phyloP scores from a whole-genome alignment of 1,140 invertebrate genomes.

The Drosophila parvula region DNA sequence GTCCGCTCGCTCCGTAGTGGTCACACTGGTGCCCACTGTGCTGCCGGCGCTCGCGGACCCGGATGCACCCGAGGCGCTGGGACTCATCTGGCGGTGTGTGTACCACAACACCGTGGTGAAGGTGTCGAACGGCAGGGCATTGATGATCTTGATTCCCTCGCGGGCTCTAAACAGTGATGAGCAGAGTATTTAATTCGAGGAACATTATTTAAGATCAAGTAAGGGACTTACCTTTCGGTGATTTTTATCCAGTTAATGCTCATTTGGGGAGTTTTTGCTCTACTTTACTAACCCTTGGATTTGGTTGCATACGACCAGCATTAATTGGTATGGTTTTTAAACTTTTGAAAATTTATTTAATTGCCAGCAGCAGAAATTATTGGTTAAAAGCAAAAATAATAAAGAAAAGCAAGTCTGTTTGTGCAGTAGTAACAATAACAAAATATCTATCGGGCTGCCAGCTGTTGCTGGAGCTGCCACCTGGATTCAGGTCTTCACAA shows the following conservation, averaged over 20 bases:
- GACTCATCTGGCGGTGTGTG: slow-evolving; percentile 82
- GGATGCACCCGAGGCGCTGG: slow-evolving; percentile 23
- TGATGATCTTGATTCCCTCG: slow-evolving; percentile 84
- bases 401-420: slow-evolving; percentile 25
- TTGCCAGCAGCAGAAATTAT: neutral
- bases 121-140: slow-evolving; percentile 77
- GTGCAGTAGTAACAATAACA: slow-evolving; percentile 17
- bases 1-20: slow-evolving; percentile 60
- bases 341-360: neutral
- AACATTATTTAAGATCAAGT: neutral
- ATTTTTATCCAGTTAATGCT: slow-evolving; percentile 84
- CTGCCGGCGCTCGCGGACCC: slow-evolving; percentile 5
- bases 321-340: neutral
- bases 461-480: slow-evolving; percentile 16
- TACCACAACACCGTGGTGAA: slow-evolving; percentile 80
- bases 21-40: slow-evolving; percentile 67
- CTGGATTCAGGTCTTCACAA: neutral
- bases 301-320: no score
- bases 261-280: slow-evolving; percentile 30
- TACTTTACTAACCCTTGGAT: neutral
- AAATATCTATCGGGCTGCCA: slow-evolving; percentile 20
- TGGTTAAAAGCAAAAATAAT: neutral
- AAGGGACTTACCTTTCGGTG: slow-evolving; percentile 67
- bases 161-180: slow-evolving; percentile 60
- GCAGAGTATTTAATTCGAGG: neutral